A percentile compares a stretch with the other conserved stretches of the same genome.
Evolutionary conservation across 1,140 invertebrate genomes (phyloP).

Genomic region (Calliopsis andreniformis): DNA sequence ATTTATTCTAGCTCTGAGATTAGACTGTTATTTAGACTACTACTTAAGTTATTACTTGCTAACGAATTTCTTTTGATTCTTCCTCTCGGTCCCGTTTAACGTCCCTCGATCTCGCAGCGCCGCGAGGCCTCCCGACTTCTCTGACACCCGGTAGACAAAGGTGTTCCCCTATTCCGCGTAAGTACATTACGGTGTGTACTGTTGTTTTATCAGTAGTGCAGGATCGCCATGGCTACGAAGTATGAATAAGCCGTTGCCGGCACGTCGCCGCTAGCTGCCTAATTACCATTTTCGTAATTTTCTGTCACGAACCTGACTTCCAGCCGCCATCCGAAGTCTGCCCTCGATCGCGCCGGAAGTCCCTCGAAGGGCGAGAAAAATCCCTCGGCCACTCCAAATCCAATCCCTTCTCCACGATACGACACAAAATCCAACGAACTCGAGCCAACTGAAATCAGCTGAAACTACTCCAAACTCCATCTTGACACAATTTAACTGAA

Average conservation of each 20-base stretch:
- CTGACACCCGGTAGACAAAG: slow-evolving; percentile 68
- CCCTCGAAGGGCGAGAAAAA: background rate
- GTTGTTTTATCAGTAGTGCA: slow-evolving; percentile 82
- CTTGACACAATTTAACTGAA: background rate
- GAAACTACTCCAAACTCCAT: background rate
- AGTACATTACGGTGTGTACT: slow-evolving; percentile 76
- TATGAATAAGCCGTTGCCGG: slow-evolving; percentile 76
- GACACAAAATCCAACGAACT: too few relatives aligned
- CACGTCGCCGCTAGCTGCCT: slow-evolving; percentile 64
- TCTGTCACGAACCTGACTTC: slow-evolving; percentile 65
- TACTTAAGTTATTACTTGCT: too few relatives aligned
- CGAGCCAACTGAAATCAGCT: too few relatives aligned
- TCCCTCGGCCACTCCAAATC: too few relatives aligned
- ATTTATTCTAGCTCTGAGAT: too few relatives aligned
- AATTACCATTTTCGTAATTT: slow-evolving; percentile 79
- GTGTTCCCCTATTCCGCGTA: slow-evolving; percentile 74
- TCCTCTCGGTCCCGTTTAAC: background rate
- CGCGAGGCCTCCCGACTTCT: slow-evolving; percentile 32
- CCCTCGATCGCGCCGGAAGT: slow-evolving; percentile 16
- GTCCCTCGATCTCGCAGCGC: background rate
- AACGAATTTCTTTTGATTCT: background rate
- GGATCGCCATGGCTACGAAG: slow-evolving; percentile 80
- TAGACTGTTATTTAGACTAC: too few relatives aligned
- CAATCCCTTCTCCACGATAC: too few relatives aligned
- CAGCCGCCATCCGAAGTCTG: slow-evolving; percentile 32